A percentile compares a stretch with the other conserved stretches of the same genome.
These are phyloP conservation scores for Phalacrocorax pelagicus DNA, from an alignment of 2,113 vertebrate species.

Conservation along the genomic window DNA sequence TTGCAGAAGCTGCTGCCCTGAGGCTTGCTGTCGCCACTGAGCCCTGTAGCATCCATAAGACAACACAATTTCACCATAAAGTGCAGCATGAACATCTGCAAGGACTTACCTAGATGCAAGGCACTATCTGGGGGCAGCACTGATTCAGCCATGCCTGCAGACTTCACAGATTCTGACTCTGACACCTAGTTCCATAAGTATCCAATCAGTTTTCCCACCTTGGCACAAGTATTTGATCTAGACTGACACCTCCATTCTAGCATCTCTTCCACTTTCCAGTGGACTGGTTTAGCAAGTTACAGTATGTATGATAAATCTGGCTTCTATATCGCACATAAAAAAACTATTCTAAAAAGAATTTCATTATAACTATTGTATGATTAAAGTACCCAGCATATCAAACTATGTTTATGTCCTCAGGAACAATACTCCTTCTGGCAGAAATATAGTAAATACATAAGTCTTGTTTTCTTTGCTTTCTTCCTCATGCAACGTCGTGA, in stretches of 20 bases:
- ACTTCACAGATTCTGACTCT: conserved; percentile 36
- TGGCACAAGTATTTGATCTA: conserved; percentile 39
- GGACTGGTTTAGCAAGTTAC: conserved; percentile 58
- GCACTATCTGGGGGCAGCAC: background rate
- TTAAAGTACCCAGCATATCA: background rate
- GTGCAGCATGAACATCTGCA: background rate
- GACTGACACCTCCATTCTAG: conserved; percentile 21
- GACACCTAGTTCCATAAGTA: conserved; percentile 9
- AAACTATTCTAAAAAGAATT: conserved; percentile 27
- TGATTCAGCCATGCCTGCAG: conserved; percentile 6
- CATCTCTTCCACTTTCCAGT: conserved; percentile 50
- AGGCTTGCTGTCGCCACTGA: conserved; percentile 5
- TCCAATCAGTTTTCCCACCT: conserved; percentile 20
- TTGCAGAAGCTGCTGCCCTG: background rate
- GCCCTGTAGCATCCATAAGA: background rate
- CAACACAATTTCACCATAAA: conserved; percentile 26
- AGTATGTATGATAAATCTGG: conserved; percentile 32
- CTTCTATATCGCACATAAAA: background rate
- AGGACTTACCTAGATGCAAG: background rate
- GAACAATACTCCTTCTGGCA: background rate
- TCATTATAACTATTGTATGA: background rate
- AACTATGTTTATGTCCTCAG: background rate
- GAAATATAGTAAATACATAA: background rate
- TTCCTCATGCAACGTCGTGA: background rate
- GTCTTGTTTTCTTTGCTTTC: background rate